Percentiles rank a stretch among this genome's conserved stretches.
phyloP scores from a whole-genome alignment of 2,113 vertebrate species.

The Datnioides undecimradiatus region DNA sequence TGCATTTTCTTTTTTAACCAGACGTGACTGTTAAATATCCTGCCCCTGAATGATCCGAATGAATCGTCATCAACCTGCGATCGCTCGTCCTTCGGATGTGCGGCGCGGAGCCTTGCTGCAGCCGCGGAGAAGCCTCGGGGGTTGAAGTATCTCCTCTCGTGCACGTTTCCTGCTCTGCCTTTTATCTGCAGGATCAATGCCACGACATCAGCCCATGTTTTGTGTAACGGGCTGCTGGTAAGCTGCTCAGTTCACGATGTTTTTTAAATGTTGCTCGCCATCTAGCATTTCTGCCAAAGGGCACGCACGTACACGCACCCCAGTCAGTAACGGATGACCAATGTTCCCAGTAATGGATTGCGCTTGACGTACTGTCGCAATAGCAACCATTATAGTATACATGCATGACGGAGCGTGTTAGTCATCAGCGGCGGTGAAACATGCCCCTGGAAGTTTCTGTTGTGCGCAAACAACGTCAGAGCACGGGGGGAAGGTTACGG shows the following conservation, averaged over 20 bases:
- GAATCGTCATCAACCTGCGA: neutral
- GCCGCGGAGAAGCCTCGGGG: neutral
- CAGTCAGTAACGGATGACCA: constrained; percentile 44
- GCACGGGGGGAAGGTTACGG: neutral
- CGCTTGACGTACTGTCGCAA: constrained; percentile 30
- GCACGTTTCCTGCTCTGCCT: constrained; percentile 19
- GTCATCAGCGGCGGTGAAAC: neutral
- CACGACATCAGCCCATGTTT: neutral
- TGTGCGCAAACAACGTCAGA: no score
- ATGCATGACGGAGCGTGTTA: constrained; percentile 1
- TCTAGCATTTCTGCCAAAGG: constrained; percentile 41
- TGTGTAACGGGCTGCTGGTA: neutral
- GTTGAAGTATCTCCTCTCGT: constrained; percentile 12
- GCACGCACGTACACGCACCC: constrained; percentile 19
- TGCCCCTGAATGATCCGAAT: neutral
- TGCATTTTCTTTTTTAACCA: neutral
- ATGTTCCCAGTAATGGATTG: constrained; percentile 45
- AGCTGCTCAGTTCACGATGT: constrained; percentile 30
- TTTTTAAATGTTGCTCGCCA: neutral
- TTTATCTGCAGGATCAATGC: constrained; percentile 51
- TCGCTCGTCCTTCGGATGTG: neutral
- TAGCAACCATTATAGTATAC: neutral
- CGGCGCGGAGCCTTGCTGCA: neutral
- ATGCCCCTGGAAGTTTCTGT: neutral
- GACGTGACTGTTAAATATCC: neutral